Conservation (phyloP, 2,113 vertebrate species). For the Ellobius talpinus region DNA sequence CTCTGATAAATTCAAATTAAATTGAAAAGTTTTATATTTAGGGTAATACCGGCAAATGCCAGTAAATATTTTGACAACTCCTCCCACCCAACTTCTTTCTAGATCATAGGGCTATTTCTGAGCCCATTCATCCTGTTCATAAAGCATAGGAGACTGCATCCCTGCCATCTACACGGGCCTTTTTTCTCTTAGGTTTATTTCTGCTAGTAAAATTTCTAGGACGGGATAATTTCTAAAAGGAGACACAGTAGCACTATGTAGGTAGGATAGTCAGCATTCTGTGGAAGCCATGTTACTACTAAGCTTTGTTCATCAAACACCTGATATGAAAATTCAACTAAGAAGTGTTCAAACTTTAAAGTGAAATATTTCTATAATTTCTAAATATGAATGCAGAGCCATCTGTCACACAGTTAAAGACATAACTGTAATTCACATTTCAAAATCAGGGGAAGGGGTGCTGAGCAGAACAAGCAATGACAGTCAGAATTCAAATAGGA, state of each 20-base stretch:
- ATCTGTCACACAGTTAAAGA: conserved; percentile 58
- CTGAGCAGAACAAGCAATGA: conserved; percentile 53
- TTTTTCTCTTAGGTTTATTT: conserved; percentile 59
- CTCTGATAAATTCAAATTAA: conserved; percentile 67
- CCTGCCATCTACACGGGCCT: conserved; percentile 52
- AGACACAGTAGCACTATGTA: conserved; percentile 59
- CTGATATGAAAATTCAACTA: conserved; percentile 58
- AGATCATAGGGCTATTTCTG: conserved; percentile 29
- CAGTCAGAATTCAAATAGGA: conserved; percentile 47
- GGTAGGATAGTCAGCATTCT: conserved; percentile 62
- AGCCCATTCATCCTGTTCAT: conserved; percentile 1
- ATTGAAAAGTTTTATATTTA: conserved; percentile 71
- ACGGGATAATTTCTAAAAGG: conserved; percentile 52
- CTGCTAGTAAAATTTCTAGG: conserved; percentile 54
- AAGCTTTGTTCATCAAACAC: conserved; percentile 61
- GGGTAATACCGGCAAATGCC: conserved; percentile 72
- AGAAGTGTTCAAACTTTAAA: conserved; percentile 58
- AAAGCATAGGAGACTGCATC: conserved; percentile 9
- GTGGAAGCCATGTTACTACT: conserved; percentile 47
- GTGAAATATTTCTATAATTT: conserved; percentile 59
- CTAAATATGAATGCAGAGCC: conserved; percentile 68
- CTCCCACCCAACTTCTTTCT: conserved; percentile 50
- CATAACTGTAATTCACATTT: conserved; percentile 62
- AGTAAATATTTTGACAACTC: conserved; percentile 61
- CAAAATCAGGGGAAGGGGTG: conserved; percentile 55